Evolutionary conservation across 2,888 invertebrate genomes (phyloP), one percentile per base, ranked within the genome.

Genomic region (Euzophera pinguis): DNA sequence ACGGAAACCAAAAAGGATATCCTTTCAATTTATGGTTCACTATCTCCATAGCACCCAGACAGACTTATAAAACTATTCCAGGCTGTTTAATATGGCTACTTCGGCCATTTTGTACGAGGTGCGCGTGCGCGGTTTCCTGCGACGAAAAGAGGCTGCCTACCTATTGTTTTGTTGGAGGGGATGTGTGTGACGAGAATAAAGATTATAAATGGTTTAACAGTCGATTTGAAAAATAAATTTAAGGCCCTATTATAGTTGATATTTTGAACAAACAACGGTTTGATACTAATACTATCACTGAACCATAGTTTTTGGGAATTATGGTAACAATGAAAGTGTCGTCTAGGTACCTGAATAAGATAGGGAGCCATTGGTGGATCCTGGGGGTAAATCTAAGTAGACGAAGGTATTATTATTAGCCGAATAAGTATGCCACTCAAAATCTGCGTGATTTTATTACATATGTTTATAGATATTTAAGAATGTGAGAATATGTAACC

Each of bases 71-170:
- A 76, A 63, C 78, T 74, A 73, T 78, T 73, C 70, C 71, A 64
- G 68, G 65, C 59, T 52, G 62, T 75, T 67, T 69, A 73, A 78
- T 74, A 82, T 84, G 83, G 80, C 73, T 67, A 60, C 67, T 62
- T 59, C 66, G 57, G 73, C 75, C 79, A 81, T 81, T 88, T 86
- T 79, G 84, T 86, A 89, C 65, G 65, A 59, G 62, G 61, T 64
- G 73, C 87, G 88, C 89, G 89, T 89, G 65, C 86, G 74, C 59
- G 74, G 84, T 78, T 88, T 88, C 88, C 88, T 87, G 88, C 83
- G 78, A 69, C 84, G 72, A 85, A 89, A 88, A 86, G 79, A 81
- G 83, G 81, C 83, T 83, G 81, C 82, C 84, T 75, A 73, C 75
- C 88, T 69, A 89, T 89, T 89, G 88, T 89, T 81, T 70, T 67